These are phyloP conservation scores for Smutsia temminckii DNA, from an alignment of 2,797 vertebrate genomes.

Conservation along the genomic window DNA sequence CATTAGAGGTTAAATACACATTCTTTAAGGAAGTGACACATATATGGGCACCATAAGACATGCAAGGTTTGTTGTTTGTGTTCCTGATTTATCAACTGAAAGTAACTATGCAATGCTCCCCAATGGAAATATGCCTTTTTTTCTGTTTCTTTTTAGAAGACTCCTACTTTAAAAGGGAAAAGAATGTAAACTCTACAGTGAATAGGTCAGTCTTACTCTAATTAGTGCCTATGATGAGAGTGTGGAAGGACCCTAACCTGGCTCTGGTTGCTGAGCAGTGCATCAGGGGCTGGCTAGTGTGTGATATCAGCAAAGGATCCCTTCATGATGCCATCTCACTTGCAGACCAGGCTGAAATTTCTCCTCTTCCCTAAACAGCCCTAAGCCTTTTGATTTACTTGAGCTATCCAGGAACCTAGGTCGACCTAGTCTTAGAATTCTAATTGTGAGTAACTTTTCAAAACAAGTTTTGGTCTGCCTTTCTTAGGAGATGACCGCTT, in stretches of 20 bases:
- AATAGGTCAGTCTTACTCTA: neutral
- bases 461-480: neutral
- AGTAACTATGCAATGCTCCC: neutral
- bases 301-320: neutral
- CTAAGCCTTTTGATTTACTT: neutral
- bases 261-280: neutral
- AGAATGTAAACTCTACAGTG: neutral
- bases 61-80: neutral
- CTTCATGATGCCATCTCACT: neutral
- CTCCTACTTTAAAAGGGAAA: neutral
- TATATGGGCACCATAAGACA: neutral
- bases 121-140: neutral
- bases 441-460: neutral
- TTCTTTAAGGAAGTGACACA: neutral
- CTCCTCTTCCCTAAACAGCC: neutral
- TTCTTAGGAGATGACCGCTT: neutral
- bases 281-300: neutral
- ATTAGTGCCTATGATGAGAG: neutral
- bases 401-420: neutral
- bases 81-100: neutral
- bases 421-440: neutral
- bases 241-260: neutral
- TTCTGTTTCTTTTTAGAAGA: neutral
- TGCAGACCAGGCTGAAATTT: neutral
- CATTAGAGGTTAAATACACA: neutral